Base-by-base conservation (phyloP, 2,113 vertebrate species). In the Pedetes capensis region DNA sequence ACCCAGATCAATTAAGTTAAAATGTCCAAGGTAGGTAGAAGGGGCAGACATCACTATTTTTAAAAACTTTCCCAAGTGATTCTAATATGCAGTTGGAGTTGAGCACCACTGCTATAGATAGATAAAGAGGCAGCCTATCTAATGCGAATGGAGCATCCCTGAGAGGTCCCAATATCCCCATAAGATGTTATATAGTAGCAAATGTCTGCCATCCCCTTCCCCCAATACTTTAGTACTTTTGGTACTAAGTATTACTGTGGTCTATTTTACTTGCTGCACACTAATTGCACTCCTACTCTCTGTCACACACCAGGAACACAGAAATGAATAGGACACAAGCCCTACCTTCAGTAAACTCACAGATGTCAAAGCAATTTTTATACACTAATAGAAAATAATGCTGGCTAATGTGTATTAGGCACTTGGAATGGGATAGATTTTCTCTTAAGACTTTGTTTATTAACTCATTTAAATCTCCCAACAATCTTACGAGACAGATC, bases 381-480 rank as follows among this genome's bases (percentile, higher is more conserved):
- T 42, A 75, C 10, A 68, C 61, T 49, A 7, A n/a, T 25, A 55
- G 51, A 91, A 93, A 80, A 69, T 53, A 78, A 93, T 20, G 8
- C 22, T 72, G 32, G 39, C 23, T 80, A 69, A 18, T 59, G 42
- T 76, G 78, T 68, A 53, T 51, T 49, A 57, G 47, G 23, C 16
- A 59, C 47, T 72, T 76, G 7, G 92, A 44, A 69, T 0, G 12
- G 75, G 16, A 39, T 25, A 74, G 44, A 84, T 20, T 74, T 68
- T 34, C 23, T 64, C 42, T 66, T 81, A 63, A 71, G 51, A 64
- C 44, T 89, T 81, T 49, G 34, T 44, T 4, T 79, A 78, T 91
- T n/a, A 82, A 61, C 34, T 85, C n/a, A 71, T 44, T 76, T 75
- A 81, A 79, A 88, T 91, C 37, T 97, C 68, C 25, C 57, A 57